A percentile compares a stretch with the other conserved stretches of the same genome.
These are phyloP conservation scores for Fregetta grallaria DNA, from an alignment of 2,113 vertebrate species.

Conservation along the genomic window DNA sequence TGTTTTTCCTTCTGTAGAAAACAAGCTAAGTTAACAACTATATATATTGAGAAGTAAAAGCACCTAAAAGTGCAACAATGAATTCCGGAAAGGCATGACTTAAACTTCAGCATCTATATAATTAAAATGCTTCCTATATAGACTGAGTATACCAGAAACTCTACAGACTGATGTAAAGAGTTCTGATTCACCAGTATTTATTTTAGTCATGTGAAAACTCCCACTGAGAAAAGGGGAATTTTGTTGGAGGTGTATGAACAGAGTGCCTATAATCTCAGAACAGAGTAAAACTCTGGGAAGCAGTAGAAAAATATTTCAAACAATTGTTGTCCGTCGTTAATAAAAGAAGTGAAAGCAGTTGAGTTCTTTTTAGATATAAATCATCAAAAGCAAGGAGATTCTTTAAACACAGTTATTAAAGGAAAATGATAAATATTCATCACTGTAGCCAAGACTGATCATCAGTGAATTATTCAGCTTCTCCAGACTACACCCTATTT, in stretches of 20 bases:
- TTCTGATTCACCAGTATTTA: background rate
- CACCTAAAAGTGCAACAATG: background rate
- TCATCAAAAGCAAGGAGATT: constrained; percentile 22
- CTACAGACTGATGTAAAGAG: background rate
- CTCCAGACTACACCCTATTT: constrained; percentile 51
- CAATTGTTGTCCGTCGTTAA: background rate
- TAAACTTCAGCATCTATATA: background rate
- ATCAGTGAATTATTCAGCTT: constrained; percentile 46
- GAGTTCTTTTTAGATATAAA: constrained; percentile 21
- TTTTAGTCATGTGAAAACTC: background rate
- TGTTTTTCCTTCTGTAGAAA: background rate
- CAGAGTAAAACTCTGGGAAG: background rate
- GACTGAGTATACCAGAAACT: background rate
- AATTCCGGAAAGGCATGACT: background rate
- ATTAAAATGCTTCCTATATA: background rate
- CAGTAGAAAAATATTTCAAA: background rate
- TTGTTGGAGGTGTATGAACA: background rate
- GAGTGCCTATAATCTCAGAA: background rate
- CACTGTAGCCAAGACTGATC: constrained; percentile 41
- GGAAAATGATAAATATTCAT: background rate
- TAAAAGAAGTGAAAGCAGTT: background rate
- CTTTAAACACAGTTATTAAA: constrained; percentile 10
- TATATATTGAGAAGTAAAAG: background rate
- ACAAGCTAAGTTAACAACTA: background rate
- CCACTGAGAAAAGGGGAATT: background rate